Base-by-base conservation (phyloP, 2,797 vertebrate species). In the Pygocentrus nattereri region DNA sequence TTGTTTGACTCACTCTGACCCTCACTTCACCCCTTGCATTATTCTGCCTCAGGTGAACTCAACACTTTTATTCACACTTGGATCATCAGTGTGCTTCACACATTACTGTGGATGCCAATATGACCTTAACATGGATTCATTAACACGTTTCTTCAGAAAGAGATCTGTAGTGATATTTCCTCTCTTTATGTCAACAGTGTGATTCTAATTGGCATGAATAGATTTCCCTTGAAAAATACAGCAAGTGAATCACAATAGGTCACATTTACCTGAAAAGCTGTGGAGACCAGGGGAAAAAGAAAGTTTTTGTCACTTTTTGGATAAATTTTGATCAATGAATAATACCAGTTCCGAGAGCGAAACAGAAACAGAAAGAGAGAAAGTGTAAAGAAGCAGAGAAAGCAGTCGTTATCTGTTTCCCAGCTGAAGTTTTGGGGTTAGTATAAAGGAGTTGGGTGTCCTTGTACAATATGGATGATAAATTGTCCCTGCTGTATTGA, bases 401-500 rank as follows among this genome's bases (percentile, higher is more conserved):
- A 75, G 72, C 70, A 56, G 78, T 84, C 86, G 85, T 87, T 88
- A 85, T 88, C 87, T 54, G 82, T 86, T 88, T 87, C 83, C 83
- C 78, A 25, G 81, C 78, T 88, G 86, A 88, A 88, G 88, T 88
- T 89, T 89, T 88, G 80, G 87, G 87, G 88, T 87, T 87, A 88
- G 82, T 82, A 87, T 86, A 87, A 88, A 87, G 81, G 82, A 87
- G 83, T 87, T 85, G 61, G 18, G 80, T 84, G 85, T 85, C 87
- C 85, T 85, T 83, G 87, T 86, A 86, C 83, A 86, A 89, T 87
- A 87, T 88, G 84, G 82, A 84, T 87, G 87, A 89, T 89, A 81
- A 88, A 89, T 88, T 79, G 81, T 84, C 71, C 84, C 83, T 23
- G 67, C 82, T 81, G 71, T 84, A 85, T 89, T 87, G 87, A 88